These are phyloP conservation scores for Stenodera caucasica DNA, from an alignment of 2,888 invertebrate genomes.

Conservation along the genomic window DNA sequence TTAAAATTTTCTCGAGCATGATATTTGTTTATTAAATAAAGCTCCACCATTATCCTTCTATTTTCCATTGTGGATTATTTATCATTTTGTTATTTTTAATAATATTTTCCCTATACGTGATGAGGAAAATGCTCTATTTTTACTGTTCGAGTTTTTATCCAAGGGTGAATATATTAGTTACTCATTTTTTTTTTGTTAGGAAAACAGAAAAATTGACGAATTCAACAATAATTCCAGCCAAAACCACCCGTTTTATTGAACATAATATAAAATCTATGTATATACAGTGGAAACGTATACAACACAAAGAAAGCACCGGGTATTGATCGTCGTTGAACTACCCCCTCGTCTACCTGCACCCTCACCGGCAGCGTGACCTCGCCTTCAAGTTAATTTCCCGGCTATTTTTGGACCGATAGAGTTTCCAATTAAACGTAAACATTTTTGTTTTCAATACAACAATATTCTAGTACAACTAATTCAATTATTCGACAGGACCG, in stretches of 20 bases:
- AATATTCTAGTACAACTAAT: not conserved
- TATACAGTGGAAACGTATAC: constrained; percentile 30
- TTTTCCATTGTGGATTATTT: too few species aligned
- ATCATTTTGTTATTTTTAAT: too few species aligned
- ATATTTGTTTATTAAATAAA: too few species aligned
- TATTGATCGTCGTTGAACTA: constrained; percentile 40
- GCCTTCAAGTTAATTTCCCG: constrained; percentile 38
- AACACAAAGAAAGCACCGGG: constrained; percentile 23
- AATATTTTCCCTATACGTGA: too few species aligned
- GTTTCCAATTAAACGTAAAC: constrained; percentile 39
- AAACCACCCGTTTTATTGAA: not conserved
- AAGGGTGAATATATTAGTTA: too few species aligned
- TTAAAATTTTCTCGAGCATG: too few species aligned
- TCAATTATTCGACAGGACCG: not conserved
- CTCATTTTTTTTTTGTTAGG: too few species aligned
- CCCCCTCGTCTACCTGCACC: constrained; percentile 39
- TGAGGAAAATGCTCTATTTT: too few species aligned
- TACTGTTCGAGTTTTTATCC: too few species aligned
- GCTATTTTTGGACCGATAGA: constrained; percentile 38
- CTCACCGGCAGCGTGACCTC: constrained; percentile 39
- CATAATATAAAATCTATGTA: not conserved
- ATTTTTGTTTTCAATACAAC: too few species aligned
- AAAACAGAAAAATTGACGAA: too few species aligned
- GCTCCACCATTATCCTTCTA: too few species aligned
- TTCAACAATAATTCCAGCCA: not conserved